Evolutionary conservation across 92 coral and sea anemone species (phyloP), one percentile per base, ranked within the genome.

Genomic region (Galaxea fascicularis): DNA sequence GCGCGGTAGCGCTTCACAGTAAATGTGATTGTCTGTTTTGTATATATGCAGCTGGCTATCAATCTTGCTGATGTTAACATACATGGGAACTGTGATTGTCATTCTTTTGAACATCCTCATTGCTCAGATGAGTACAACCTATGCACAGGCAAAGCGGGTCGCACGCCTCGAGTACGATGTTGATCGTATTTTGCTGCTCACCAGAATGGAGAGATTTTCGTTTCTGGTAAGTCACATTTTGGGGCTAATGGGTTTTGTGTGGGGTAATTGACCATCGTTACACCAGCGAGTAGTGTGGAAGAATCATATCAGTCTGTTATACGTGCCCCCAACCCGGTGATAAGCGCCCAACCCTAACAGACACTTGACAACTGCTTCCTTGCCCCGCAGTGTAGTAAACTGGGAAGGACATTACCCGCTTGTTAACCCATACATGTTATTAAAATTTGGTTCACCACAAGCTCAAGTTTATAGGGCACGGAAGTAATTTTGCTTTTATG

Each of bases 61-160:
- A 10, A 90, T 92, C 28, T 35, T 93, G 26, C 78, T 93, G 53
- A 86, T 93, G 63, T 71, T 93, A 44, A 47, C 92, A 20, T 93
- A 93, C 92, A 93, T 93, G 97, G 97, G 97, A 9, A 93, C 94
- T 0, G 97, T 93, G 52, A 85, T 91, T 9, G 97, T 93, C 6
- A 91, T 93, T 56, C 73, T 93, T 11, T 85, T 93, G 18, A 93
- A 93, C 91, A 91, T 93, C 65, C 97, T 93, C 67, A 93, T 93
- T 31, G 97, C 97, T 13, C 96, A 93, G 89, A 73, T 93, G 86
- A 93, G 96, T 58, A 80, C 93, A 18, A 93, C 96, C 5, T 93
- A 93, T 76, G 66, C 79, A 4, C 96, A 93, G 87, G 96, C 96
- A 64, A 93, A 85, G 84, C 64, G 83, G n/a, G 72, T 78, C 25